Base-by-base conservation (phyloP, 2,888 invertebrate genomes). In the Leucozona laternaria region DNA sequence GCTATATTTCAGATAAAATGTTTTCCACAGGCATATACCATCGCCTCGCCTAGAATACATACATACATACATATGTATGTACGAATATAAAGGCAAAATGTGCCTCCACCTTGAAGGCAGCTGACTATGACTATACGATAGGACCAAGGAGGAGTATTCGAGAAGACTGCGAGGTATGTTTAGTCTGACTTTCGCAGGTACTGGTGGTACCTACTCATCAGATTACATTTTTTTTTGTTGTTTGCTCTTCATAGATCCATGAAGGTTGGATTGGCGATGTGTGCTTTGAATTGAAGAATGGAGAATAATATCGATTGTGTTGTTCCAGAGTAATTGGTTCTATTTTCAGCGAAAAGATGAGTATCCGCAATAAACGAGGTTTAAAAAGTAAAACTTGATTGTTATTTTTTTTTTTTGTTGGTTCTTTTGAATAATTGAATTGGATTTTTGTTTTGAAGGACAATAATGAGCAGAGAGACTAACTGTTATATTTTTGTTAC, bases 1-100 rank as follows among this genome's bases (percentile, higher is more conserved):
- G 71, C 70, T 53, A 28, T 57, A 77, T 64, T 71, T 28, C 62
- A 81, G 71, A 81, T 80, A 80, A 58, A 71, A 40, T 71, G 34
- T 71, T 75, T 82, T 43, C 71, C 66, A 71, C 64, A 53, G 72
- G 60, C 43, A 50, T 15, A 53, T 57, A 15, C 28, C 64, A 15
- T 20, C 64, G 20, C 40, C 48, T 11, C 13, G 22, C 22, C 10
- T 13, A 11, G 13, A 20, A 50, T 20, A 8, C 31, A 31, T 31
- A 4, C 25, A 25, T 25, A 8, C n/a, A 17, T 10, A 45, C 6
- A 17, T n/a, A 45, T 20, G 10, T 11, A 22, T 13, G 1, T 13
- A 50, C 5, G n/a, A n/a, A 3, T 20, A 70, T 62, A 53, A 53
- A 75, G 45, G 25, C 40, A 25, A 60, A 73, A 43, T 37, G 53